Evolutionary conservation across 2,888 invertebrate genomes (phyloP).

Genomic region (Rhogogaster chlorosoma): DNA sequence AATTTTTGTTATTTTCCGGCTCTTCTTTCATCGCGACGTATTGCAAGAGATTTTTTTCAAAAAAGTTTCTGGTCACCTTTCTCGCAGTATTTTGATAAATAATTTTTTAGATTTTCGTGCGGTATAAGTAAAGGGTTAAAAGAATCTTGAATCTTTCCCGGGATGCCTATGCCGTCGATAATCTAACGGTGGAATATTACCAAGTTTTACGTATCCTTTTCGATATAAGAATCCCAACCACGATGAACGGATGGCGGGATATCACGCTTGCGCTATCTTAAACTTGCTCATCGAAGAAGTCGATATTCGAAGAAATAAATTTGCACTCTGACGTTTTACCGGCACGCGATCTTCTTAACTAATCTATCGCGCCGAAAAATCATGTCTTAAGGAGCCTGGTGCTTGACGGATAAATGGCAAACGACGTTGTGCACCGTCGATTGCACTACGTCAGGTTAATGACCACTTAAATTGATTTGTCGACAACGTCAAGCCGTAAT

Average conservation of each 20-base stretch:
- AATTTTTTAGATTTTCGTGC: neutral
- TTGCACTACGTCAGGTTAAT: neutral
- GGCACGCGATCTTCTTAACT: slow-evolving; percentile 62
- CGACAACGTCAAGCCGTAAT: neutral
- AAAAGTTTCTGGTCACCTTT: neutral
- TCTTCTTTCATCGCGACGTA: neutral
- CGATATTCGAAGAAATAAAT: slow-evolving; percentile 62
- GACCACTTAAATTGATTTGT: slow-evolving; percentile 13
- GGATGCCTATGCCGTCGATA: neutral
- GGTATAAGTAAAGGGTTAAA: neutral
- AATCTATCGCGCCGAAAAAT: slow-evolving; percentile 36
- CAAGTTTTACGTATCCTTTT: slow-evolving; percentile 7
- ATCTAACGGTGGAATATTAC: slow-evolving; percentile 9
- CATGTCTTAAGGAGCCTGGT: neutral
- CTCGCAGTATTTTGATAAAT: neutral
- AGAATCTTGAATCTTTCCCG: neutral
- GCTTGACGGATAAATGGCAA: neutral
- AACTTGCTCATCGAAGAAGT: slow-evolving; percentile 47
- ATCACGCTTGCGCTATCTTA: slow-evolving; percentile 43
- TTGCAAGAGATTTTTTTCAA: neutral
- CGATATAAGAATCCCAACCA: neutral
- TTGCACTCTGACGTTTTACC: slow-evolving; percentile 57
- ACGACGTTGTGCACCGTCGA: slow-evolving; percentile 6
- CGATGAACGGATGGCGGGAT: slow-evolving; percentile 21
- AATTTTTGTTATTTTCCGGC: neutral